These are phyloP conservation scores for Eulemur mongoz DNA, from an alignment of 2,797 vertebrate genomes.

Conservation along the genomic window DNA sequence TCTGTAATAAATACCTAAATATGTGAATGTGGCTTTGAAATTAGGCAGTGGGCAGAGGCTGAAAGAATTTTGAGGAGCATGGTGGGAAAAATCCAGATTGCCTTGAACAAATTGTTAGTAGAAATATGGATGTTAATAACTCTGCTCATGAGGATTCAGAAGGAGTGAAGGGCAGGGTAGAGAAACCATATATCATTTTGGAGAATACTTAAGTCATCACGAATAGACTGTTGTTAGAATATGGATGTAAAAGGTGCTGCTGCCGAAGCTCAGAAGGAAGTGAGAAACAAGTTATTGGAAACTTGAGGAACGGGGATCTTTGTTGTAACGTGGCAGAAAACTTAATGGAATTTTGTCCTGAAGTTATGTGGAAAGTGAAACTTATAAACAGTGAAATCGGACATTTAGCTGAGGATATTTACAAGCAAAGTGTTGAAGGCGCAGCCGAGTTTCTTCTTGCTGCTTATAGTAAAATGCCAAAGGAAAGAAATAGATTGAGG, in stretches of 20 bases:
- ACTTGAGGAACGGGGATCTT: background rate
- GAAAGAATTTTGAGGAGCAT: background rate
- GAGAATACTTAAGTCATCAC: background rate
- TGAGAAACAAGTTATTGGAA: background rate
- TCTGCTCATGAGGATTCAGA: background rate
- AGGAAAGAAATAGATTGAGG: background rate
- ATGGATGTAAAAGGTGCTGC: background rate
- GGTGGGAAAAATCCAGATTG: background rate
- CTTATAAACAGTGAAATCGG: background rate
- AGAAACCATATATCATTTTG: background rate
- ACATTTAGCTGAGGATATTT: background rate
- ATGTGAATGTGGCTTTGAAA: background rate
- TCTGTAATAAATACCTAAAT: background rate
- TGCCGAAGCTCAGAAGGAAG: background rate
- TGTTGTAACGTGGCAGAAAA: background rate
- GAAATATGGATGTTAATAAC: background rate
- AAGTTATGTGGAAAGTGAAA: background rate
- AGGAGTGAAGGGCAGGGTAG: background rate
- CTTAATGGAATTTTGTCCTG: background rate
- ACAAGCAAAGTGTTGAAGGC: background rate
- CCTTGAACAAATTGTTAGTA: background rate
- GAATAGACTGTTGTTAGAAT: background rate
- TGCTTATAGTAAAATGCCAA: background rate
- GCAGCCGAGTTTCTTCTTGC: background rate
- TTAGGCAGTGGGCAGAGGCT: background rate